Conservation (phyloP, 2,113 vertebrate species). For the Petrocephalus microphthalmus region DNA sequence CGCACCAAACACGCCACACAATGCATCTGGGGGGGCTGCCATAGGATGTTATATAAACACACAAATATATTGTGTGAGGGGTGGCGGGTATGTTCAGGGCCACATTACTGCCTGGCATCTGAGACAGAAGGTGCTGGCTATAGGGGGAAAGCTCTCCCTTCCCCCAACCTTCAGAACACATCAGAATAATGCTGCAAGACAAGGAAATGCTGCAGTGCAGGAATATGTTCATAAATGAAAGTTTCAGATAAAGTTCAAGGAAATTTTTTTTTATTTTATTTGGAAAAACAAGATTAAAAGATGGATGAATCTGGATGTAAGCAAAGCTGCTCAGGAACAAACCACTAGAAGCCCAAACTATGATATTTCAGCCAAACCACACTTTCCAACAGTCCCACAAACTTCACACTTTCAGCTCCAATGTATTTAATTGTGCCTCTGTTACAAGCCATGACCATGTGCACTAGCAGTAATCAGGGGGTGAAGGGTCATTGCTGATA, state of each 20-base stretch:
- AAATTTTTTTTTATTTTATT: background rate
- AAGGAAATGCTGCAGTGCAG: background rate
- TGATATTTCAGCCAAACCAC: background rate
- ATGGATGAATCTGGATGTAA: background rate
- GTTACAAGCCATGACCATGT: background rate
- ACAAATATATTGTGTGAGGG: no score
- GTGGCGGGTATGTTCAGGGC: no score
- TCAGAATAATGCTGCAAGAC: background rate
- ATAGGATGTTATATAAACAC: background rate
- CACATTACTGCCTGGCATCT: no score
- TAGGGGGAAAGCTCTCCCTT: no score
- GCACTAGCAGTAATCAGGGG: background rate
- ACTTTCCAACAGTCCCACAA: background rate
- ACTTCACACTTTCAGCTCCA: background rate
- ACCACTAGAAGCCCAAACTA: background rate
- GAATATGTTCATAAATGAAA: background rate
- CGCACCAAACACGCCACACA: background rate
- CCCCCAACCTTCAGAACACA: background rate
- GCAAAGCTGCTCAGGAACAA: background rate
- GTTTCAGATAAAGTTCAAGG: background rate
- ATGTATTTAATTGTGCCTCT: background rate
- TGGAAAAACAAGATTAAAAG: background rate
- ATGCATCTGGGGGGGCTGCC: background rate
- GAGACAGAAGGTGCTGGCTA: no score
- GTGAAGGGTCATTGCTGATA: background rate